Base-by-base conservation (phyloP, 2,113 vertebrate genomes). In the Oxyura jamaicensis region DNA sequence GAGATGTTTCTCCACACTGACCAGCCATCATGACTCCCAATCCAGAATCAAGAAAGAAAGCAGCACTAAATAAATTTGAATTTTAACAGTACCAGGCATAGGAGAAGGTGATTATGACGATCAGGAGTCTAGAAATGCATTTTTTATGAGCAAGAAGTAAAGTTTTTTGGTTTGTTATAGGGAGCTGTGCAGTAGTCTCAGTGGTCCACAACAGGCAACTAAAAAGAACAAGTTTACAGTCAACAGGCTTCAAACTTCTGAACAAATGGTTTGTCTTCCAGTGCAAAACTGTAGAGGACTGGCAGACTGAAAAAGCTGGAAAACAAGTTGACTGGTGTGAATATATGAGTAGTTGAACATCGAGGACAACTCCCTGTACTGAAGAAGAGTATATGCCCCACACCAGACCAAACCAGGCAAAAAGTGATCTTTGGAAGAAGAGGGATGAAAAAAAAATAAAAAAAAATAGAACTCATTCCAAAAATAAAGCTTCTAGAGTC, bases 301-400 rank as follows among this genome's bases (percentile, higher is more conserved):
- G 36, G 2, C 25, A 83, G 29, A 25, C 42, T 60, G 29, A 82
- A 92, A 91, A 36, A 50, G 23, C 4, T n/a, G 28, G 42, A 28
- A 79, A 69, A 52, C 13, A 36, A 46, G 7, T 17, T 48, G 12
- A 26, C 11, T 65, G 21, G 11, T 31, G 67, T 42, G 59, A 76
- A 72, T 3, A 5, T 10, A 29, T 22, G 13, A 52, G 13, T 28
- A 5, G 4, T 44, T 56, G 66, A 83, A 66, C 6, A 48, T 3
- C 0, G 0, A 83, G 22, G 48, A 56, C 3, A 71, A 2, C 9
- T 52, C 16, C 13, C 15, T 46, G 1, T 50, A 74, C 10, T 3
- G 5, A 77, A 60, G 20, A 17, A 36, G 3, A 56, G 17, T 25
- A 15, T 3, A 9, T 16, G 8, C 7, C 28, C 20, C 22, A 36